phyloP scores from a whole-genome alignment of 2,797 vertebrate species.

The Sebastes baramenuke region DNA sequence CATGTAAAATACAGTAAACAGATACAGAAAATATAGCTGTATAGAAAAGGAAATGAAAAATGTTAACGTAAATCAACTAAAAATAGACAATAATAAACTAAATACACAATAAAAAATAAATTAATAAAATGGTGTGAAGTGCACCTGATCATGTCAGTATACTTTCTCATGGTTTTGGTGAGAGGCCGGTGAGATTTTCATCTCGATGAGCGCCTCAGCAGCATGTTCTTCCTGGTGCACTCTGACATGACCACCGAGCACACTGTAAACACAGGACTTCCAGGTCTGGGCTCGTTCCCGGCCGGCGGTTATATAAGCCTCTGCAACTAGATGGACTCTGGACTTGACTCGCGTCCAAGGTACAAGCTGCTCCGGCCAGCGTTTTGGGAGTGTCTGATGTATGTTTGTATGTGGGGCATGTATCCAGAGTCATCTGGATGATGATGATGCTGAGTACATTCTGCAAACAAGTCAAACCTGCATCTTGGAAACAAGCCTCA shows the following conservation, averaged over 20 bases:
- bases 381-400: constrained; percentile 38
- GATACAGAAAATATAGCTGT: no score
- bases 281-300: constrained; percentile 61
- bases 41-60: no score
- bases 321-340: constrained; percentile 26
- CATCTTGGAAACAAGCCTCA: not conserved
- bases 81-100: no score
- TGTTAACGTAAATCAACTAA: no score
- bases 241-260: constrained; percentile 42
- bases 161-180: constrained; percentile 71
- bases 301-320: constrained; percentile 55
- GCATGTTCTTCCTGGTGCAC: constrained; percentile 47
- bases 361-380: constrained; percentile 49
- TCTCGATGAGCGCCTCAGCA: constrained; percentile 27
- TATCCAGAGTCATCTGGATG: not conserved
- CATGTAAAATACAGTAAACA: no score
- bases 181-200: constrained; percentile 21
- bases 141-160: not conserved
- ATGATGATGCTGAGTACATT: not conserved
- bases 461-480: not conserved
- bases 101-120: no score
- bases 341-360: constrained; percentile 58
- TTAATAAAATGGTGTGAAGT: not conserved
- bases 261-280: constrained; percentile 77
- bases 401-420: constrained; percentile 21